Base-by-base conservation (phyloP, 2,888 invertebrate genomes). In the Noctua janthina region DNA sequence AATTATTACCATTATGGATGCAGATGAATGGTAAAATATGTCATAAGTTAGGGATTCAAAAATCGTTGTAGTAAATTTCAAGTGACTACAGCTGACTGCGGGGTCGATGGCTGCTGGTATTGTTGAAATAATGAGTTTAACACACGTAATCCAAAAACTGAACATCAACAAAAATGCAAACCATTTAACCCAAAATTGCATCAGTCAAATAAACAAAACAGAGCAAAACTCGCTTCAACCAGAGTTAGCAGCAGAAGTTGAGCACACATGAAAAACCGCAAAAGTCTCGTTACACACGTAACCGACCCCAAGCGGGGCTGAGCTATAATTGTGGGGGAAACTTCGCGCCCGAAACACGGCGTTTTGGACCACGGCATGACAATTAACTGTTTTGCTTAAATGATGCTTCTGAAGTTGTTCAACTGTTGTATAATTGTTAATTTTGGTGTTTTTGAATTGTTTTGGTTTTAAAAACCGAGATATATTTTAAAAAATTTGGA, bases 261-360 rank as follows among this genome's bases (percentile, higher is more conserved):
- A 86, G 82, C 79, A 88, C 66, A 76, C 70, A 84, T 84, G 83
- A 81, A 84, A 90, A 88, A 90, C 84, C 83, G 80, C 72, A 54
- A 74, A 86, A 87, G 83, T 87, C 78, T 84, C 86, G 84, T 85
- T 89, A 90, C 85, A 79, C 77, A 59, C 83, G 87, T 86, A 82
- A 89, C 78, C 81, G 73, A 87, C 82, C 87, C 87, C 76, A 77
- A 56, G 83, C 82, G 76, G 74, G 67, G 62, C 62, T 64, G 29
- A 68, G 76, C 76, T n/a, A 39, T n/a, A 79, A 64, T 75, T 49
- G 79, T 54, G 78, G 91, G 89, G 83, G 78, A 85, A 91, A 91
- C 90, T 91, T 91, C 78, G 82, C 87, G 78, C 87, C 89, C 77
- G 72, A 39, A 73, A 89, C 82, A 84, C 76, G 81, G 54, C 68